Conservation (phyloP, 2,113 vertebrate species). For the Nerophis lumbriciformis region DNA sequence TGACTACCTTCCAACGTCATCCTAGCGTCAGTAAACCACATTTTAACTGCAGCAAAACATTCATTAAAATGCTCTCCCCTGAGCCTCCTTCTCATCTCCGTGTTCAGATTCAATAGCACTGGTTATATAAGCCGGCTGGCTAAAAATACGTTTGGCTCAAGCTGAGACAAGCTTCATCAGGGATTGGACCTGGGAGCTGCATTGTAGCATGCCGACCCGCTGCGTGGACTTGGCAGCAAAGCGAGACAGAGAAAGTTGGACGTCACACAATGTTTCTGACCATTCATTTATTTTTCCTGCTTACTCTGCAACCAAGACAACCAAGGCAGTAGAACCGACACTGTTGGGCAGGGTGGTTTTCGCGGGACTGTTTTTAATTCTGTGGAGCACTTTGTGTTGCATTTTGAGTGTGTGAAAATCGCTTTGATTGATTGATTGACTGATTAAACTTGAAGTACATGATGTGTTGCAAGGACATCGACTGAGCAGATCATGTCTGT, state of each 20-base stretch:
- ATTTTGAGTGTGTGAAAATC: no score
- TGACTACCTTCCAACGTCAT: no score
- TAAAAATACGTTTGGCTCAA: slow-evolving; percentile 68
- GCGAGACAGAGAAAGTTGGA: slow-evolving; percentile 23
- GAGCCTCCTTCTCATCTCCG: slow-evolving; percentile 20
- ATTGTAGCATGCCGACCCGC: slow-evolving; percentile 27
- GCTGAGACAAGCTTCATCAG: slow-evolving; percentile 53
- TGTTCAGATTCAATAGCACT: slow-evolving; percentile 60
- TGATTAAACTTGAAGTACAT: no score
- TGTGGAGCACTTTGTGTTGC: no score
- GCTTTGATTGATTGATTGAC: no score
- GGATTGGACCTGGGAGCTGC: slow-evolving; percentile 27
- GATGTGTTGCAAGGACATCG: neutral
- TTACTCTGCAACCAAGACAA: slow-evolving; percentile 15
- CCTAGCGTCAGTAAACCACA: no score
- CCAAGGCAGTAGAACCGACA: neutral
- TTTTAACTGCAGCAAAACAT: neutral
- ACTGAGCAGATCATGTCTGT: neutral
- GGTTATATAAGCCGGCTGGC: slow-evolving; percentile 61
- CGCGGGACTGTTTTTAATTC: no score
- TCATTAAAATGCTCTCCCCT: neutral
- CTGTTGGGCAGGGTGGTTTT: neutral
- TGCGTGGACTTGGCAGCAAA: slow-evolving; percentile 33
- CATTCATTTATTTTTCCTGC: slow-evolving; percentile 32
- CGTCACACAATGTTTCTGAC: slow-evolving; percentile 21